phyloP scores from a whole-genome alignment of 1,140 invertebrate species.

The Uloborus diversus region DNA sequence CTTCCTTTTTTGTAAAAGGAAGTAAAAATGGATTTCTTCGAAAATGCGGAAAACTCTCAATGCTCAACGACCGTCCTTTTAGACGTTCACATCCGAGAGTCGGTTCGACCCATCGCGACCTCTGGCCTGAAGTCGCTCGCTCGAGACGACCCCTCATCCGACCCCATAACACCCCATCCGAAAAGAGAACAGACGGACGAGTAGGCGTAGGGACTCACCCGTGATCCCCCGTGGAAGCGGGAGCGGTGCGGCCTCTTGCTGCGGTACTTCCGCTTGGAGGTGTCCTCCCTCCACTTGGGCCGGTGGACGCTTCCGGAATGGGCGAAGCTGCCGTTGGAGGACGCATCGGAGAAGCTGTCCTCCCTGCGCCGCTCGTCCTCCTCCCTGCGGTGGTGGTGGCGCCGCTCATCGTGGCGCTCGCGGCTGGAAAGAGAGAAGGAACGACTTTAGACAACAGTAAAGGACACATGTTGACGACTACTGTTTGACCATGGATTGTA shows the following conservation, averaged over 20 bases:
- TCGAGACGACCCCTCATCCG: no score
- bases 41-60: no score
- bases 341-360: conserved; percentile 14
- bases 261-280: conserved; percentile 39
- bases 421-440: background rate
- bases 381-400: conserved; percentile 1
- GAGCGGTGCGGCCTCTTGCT: conserved; percentile 47
- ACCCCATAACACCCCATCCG: no score
- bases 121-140: no score
- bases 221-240: conserved; percentile 25
- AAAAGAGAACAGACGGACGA: no score
- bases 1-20: no score
- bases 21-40: no score
- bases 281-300: conserved; percentile 46
- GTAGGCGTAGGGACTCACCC: conserved; percentile 31
- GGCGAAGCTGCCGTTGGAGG: conserved; percentile 5
- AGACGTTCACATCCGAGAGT: no score
- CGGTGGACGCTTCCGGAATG: conserved; percentile 40
- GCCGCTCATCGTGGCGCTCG: conserved; percentile 12
- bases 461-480: background rate
- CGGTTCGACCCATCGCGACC: no score
- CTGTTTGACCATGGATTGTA: no score
- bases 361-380: background rate
- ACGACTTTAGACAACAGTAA: background rate
- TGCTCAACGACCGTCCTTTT: no score